These are phyloP conservation scores for Dasypus novemcinctus DNA, from an alignment of 2,113 vertebrate genomes.

Conservation along the genomic window DNA sequence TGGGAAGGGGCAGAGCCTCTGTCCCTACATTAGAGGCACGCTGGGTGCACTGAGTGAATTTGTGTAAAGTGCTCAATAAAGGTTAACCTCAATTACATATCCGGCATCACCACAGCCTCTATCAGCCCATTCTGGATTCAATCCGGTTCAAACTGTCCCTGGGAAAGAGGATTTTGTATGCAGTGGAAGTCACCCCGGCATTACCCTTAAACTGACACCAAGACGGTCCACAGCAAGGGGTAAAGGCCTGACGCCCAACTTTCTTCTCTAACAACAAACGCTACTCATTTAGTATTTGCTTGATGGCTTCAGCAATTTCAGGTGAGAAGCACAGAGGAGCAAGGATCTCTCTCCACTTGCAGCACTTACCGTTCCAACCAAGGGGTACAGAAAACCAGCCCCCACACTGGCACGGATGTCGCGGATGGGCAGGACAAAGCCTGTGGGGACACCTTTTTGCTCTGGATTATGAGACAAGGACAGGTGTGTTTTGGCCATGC, in stretches of 20 bases:
- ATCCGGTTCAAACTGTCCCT: neutral
- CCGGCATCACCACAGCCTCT: neutral
- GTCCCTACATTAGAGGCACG: neutral
- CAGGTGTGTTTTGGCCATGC: slow-evolving; percentile 99
- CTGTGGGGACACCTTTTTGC: slow-evolving; percentile 93
- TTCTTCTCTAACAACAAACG: neutral
- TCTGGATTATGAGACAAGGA: slow-evolving; percentile 97
- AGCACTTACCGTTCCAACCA: slow-evolving; percentile 93
- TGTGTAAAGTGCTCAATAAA: neutral
- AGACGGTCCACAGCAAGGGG: neutral
- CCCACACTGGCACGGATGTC: slow-evolving; percentile 96
- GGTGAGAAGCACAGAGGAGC: neutral
- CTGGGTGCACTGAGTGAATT: neutral
- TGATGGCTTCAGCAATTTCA: neutral
- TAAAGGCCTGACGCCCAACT: neutral
- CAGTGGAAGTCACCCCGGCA: neutral
- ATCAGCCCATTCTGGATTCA: neutral
- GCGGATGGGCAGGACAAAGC: slow-evolving; percentile 94
- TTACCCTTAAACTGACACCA: neutral
- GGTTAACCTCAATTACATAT: neutral
- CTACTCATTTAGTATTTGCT: neutral
- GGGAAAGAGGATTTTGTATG: neutral
- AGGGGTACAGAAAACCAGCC: slow-evolving; percentile 95
- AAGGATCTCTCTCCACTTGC: neutral
- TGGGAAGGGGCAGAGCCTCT: neutral